A percentile compares a stretch with the other conserved stretches of the same genome.
These are phyloP conservation scores for Ibidorhyncha struthersii DNA, from an alignment of 2,113 vertebrate species.

Conservation along the genomic window DNA sequence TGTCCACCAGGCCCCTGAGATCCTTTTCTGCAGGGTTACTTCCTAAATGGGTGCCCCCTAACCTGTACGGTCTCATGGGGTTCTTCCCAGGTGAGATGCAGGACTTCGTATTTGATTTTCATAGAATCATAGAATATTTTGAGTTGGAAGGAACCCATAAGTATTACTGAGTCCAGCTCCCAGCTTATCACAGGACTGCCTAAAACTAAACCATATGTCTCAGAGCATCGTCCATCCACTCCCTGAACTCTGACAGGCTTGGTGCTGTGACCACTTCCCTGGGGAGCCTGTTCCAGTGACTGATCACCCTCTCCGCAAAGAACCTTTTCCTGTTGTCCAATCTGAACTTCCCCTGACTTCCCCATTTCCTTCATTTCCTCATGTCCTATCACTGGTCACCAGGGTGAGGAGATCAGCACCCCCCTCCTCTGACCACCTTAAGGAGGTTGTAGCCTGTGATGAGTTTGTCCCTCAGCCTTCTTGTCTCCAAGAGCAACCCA, in stretches of 20 bases:
- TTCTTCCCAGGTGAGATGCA: neutral
- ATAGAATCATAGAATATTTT: neutral
- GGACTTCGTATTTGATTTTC: neutral
- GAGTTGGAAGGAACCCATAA: neutral
- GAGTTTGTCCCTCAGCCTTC: neutral
- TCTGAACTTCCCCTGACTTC: neutral
- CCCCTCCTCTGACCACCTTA: rapidly evolving
- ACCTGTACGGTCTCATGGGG: neutral
- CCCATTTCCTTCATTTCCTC: neutral
- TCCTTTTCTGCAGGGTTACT: neutral
- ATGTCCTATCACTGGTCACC: neutral
- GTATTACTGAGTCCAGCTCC: rapidly evolving
- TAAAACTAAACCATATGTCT: neutral
- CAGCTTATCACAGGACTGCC: neutral
- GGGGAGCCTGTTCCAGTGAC: neutral
- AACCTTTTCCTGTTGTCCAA: neutral
- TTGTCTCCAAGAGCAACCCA: neutral
- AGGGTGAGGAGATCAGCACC: neutral
- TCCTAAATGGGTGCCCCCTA: neutral
- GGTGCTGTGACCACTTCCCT: neutral
- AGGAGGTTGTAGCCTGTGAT: neutral
- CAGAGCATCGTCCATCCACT: rapidly evolving
- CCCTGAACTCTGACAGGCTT: neutral
- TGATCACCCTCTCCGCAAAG: neutral
- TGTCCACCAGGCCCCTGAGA: neutral